Base-by-base conservation (phyloP, 2,113 vertebrate species). In the Phocoena phocoena region DNA sequence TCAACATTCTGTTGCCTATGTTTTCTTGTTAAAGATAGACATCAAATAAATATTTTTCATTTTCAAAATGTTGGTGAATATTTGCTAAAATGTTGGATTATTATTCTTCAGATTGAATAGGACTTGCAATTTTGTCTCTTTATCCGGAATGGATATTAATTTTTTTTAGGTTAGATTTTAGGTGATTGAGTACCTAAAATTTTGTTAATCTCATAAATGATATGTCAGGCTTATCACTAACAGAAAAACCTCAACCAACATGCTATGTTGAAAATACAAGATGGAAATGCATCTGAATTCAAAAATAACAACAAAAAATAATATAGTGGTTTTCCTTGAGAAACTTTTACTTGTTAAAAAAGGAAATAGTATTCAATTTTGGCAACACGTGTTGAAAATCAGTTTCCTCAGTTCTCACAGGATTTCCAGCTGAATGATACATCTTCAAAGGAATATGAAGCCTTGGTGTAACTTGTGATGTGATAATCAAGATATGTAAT, bases 281-380 rank as follows among this genome's bases (percentile, higher is more conserved):
- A 55, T 15, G 4, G 31, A 83, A 76, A 95, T 63, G 1, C 26
- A 71, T 62, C 25, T 91, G n/a, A 68, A 38, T 63, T 73, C 1
- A 31, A 55, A 92, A 85, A 31, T 8, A 90, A 91, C 21, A 88
- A 89, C 6, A 92, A 81, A 65, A 88, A 41, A 47, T n/a, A 87
- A 50, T 41, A 92, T 1, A 44, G 8, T 38, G 23, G 3, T 71
- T 97, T 91, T 90, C n/a, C 18, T 67, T 84, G 20, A 82, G 33
- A 97, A 94, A 73, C 2, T 74, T 94, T 41, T 68, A n/a, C 65
- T 41, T 94, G 14, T 71, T 85, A 33, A 88, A 90, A 95, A 81
- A 80, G 58, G 81, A 93, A 93, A 38, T 50, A 1, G 1, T 77
- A 6, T 33, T 97, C 50, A 55, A 38, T 70, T 89, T 92, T 9